phyloP scores from a whole-genome alignment of 2,797 vertebrate species.

The Morelia viridis region DNA sequence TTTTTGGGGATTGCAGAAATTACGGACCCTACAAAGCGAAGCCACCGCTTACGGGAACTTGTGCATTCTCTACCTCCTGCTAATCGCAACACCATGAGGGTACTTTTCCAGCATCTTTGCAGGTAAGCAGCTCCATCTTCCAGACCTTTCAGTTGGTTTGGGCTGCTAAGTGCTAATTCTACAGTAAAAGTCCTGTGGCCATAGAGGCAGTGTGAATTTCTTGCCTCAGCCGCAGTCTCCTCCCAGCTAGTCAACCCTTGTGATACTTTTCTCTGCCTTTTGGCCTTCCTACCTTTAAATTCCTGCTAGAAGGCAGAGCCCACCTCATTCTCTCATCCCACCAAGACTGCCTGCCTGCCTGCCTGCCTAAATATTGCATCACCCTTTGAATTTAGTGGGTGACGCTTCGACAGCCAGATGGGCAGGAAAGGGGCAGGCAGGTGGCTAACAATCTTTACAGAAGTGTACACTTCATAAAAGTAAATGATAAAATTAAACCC shows the following conservation, averaged over 20 bases:
- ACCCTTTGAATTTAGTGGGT: neutral
- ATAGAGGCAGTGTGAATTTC: neutral
- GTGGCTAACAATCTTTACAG: neutral
- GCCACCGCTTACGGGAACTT: constrained; percentile 81
- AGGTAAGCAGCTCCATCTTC: constrained; percentile 71
- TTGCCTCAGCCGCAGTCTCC: neutral
- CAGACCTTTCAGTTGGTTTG: too few species aligned
- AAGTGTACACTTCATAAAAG: neutral
- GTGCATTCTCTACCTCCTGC: constrained; percentile 80
- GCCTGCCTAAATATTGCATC: too few species aligned
- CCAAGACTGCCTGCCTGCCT: too few species aligned
- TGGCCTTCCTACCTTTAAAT: neutral
- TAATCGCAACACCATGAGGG: constrained; percentile 87
- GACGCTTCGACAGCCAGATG: neutral
- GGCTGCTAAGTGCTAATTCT: neutral
- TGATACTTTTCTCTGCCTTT: neutral
- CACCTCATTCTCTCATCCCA: neutral
- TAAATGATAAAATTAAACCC: neutral
- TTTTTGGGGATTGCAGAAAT: constrained; percentile 73
- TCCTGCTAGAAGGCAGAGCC: neutral
- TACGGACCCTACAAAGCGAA: constrained; percentile 72
- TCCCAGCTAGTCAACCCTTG: neutral
- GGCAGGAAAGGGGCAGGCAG: neutral
- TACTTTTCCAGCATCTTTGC: constrained; percentile 87
- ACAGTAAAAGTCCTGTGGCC: neutral